Conservation (phyloP, 2,888 invertebrate genomes). For the Stictocephala bisonia region DNA sequence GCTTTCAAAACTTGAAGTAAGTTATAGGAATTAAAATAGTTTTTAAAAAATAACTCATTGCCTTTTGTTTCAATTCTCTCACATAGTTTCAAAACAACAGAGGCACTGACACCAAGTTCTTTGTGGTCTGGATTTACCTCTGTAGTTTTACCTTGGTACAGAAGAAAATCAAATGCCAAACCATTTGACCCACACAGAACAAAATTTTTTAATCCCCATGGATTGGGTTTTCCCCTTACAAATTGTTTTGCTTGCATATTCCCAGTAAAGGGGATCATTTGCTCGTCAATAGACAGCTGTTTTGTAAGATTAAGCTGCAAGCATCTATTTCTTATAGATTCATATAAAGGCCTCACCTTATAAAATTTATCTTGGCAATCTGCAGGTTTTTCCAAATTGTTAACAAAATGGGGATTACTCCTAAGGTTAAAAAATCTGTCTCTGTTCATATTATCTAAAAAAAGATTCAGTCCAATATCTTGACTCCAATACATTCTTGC, state of each 20-base stretch:
- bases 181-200: constrained; percentile 24
- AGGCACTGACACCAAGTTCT: constrained; percentile 17
- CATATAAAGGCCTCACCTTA: constrained; percentile 36
- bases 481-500: constrained; percentile 26
- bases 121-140: neutral
- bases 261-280: constrained; percentile 37
- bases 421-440: constrained; percentile 33
- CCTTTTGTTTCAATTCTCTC: constrained; percentile 7
- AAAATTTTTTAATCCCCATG: constrained; percentile 30
- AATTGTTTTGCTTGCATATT: constrained; percentile 35
- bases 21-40: constrained; percentile 27
- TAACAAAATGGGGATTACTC: constrained; percentile 30
- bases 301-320: constrained; percentile 18
- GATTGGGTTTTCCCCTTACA: constrained; percentile 17
- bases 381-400: constrained; percentile 37
- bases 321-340: constrained; percentile 20
- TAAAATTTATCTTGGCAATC: constrained; percentile 33
- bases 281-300: constrained; percentile 32
- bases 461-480: neutral
- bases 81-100: constrained; percentile 28
- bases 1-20: constrained; percentile 38
- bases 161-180: constrained; percentile 10
- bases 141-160: constrained; percentile 17
- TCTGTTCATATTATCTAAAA: constrained; percentile 17
- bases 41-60: constrained; percentile 15